Evolutionary conservation across 2,797 vertebrate species (phyloP).

Genomic region (Macrochelys suwanniensis): DNA sequence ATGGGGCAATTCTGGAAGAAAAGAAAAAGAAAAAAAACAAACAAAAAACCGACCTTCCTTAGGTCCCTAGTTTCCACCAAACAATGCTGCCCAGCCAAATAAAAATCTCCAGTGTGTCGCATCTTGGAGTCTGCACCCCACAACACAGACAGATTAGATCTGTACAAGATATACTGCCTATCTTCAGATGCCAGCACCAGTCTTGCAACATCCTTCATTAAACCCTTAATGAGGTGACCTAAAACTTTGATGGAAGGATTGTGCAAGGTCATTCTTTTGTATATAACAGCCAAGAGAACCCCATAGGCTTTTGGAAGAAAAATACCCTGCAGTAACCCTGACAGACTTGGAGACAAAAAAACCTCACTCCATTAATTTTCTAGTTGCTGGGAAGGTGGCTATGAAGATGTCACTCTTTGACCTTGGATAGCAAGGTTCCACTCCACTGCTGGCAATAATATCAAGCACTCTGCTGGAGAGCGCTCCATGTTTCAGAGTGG

Average conservation of each 20-base stretch:
- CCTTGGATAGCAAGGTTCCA: background rate
- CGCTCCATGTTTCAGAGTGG: background rate
- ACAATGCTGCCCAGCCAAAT: background rate
- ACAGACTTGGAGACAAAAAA: background rate
- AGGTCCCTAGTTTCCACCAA: background rate
- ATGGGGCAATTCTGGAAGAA: background rate
- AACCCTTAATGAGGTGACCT: background rate
- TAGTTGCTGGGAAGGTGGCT: background rate
- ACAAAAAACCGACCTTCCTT: background rate
- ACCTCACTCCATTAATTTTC: background rate
- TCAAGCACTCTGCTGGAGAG: background rate
- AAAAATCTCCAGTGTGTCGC: background rate
- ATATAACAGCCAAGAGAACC: background rate
- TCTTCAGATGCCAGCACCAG: background rate
- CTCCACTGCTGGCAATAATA: background rate
- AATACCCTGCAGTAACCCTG: background rate
- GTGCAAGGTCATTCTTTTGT: background rate
- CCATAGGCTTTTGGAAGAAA: background rate
- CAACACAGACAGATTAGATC: background rate
- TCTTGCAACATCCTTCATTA: background rate
- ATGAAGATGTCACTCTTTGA: background rate
- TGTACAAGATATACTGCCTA: background rate
- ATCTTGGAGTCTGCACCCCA: background rate
- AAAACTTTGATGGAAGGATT: background rate
- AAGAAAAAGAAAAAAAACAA: too few species aligned